phyloP scores from a whole-genome alignment of 1,140 invertebrate species.

The Bombus pascuorum region DNA sequence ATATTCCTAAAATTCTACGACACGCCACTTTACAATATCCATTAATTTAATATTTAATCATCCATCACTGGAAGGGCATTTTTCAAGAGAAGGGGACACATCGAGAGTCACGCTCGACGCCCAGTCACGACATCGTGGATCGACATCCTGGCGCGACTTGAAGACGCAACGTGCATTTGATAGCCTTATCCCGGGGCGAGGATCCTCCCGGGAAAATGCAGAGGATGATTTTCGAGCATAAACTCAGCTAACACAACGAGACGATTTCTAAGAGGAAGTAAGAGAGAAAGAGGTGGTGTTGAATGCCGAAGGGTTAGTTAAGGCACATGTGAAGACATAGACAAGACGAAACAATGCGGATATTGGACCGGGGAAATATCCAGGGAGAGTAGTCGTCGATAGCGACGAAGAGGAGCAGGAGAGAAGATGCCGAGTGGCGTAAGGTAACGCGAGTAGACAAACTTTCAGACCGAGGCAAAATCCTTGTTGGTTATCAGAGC shows the following conservation, averaged over 20 bases:
- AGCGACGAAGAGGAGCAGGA: constrained; percentile 56
- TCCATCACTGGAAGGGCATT: background rate
- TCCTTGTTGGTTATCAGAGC: constrained; percentile 63
- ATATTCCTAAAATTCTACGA: no score
- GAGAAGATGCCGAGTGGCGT: constrained; percentile 25
- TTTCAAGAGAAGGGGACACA: background rate
- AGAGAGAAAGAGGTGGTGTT: constrained; percentile 2
- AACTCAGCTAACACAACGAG: constrained; percentile 62
- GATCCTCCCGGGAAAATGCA: constrained; percentile 65
- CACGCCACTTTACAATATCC: no score
- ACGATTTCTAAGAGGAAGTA: background rate
- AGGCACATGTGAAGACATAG: constrained; percentile 73
- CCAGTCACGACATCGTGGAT: constrained; percentile 44
- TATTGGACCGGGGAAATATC: constrained; percentile 77
- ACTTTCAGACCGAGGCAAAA: constrained; percentile 65
- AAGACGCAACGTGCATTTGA: constrained; percentile 79
- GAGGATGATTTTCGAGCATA: constrained; percentile 67
- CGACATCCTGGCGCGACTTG: constrained; percentile 31
- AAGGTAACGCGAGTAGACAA: constrained; percentile 75
- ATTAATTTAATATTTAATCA: background rate
- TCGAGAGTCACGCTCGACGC: background rate
- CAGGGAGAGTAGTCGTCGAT: constrained; percentile 77
- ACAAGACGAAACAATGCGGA: constrained; percentile 75
- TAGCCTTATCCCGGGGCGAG: constrained; percentile 78
- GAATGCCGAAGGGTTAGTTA: constrained; percentile 65